Base-by-base conservation (phyloP, 2,113 vertebrate species). In the Sphaerodactylus townsendi region DNA sequence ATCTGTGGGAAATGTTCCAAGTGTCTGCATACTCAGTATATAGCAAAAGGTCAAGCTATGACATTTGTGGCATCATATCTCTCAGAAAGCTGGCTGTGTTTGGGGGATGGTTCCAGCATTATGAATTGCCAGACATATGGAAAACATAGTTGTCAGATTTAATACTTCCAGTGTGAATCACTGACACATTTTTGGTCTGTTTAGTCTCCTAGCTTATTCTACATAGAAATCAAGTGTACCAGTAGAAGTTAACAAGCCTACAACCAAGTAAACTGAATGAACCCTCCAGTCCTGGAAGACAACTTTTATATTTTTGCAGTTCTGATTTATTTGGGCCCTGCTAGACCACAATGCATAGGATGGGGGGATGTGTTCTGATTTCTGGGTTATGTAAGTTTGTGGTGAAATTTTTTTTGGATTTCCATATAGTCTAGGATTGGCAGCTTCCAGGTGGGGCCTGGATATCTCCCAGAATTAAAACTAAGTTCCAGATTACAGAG, bases 81-180 rank as follows among this genome's bases (percentile, higher is more conserved):
- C 53, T 59, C 70, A 44, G 28, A 10, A 59, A 48, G 2, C 44
- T 79, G 59, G 69, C 69, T 79, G 23, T 56, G 11, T 44, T 66
- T 71, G 56, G 4, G 65, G 25, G 46, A 3, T 41, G 46, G 37
- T 37, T 87, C 59, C 64, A 33, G 70, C 66, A 5, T 56, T 0
- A 5, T 0, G 0, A 28, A 78, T 14, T 62, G 48, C 70, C 70
- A 82, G 70, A 10, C 1, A 6, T 84, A 79, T 84, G 30, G 64
- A 92, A 88, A 9, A n/a, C 2, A 0, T 30, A 71, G 86, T 39
- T n/a, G 37, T 9, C 14, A n/a, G 2, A 74, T 86, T 82, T 62
- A 0, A 0, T 50, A 59, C 13, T 25, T 69, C n/a, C 11, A 80
- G 44, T 82, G 21, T 4, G 71, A 88, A 50, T 77, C 0, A 0